Evolutionary conservation across 2,113 vertebrate species (phyloP).

Genomic region (Pandion haliaetus): DNA sequence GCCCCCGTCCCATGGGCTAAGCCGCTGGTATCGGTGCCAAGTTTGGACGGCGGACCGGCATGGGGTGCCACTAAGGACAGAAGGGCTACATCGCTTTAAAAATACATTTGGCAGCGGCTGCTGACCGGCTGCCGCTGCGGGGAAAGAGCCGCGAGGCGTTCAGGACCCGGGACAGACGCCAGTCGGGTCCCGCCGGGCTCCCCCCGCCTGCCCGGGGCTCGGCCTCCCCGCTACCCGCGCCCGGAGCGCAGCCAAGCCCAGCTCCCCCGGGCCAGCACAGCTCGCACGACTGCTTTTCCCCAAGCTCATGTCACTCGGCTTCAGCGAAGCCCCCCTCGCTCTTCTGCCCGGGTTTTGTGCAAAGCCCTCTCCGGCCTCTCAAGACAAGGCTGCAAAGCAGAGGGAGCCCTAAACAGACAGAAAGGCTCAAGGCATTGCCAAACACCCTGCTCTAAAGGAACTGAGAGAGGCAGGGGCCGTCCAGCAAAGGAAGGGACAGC

Average conservation of each 20-base stretch:
- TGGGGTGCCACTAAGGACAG: not conserved
- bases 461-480: not conserved
- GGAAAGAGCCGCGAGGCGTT: not conserved
- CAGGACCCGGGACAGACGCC: slow-evolving; percentile 62
- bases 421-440: not conserved
- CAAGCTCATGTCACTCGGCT: too few species aligned
- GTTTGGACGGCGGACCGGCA: not conserved
- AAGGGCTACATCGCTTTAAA: not conserved
- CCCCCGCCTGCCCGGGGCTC: not conserved
- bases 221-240: not conserved
- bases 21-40: not conserved
- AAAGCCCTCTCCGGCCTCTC: not conserved
- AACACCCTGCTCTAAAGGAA: not conserved
- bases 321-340: not conserved
- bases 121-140: not conserved
- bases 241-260: not conserved
- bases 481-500: not conserved
- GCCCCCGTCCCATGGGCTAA: not conserved
- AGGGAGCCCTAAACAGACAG: not conserved
- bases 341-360: not conserved
- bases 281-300: not conserved
- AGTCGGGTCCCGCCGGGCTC: not conserved
- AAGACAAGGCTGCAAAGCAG: not conserved
- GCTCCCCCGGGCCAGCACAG: not conserved
- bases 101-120: not conserved